Percentiles rank a stretch among this genome's conserved stretches.
These are phyloP conservation scores for Chelonoidis abingdonii DNA, from an alignment of 2,113 vertebrate species.

Conservation along the genomic window DNA sequence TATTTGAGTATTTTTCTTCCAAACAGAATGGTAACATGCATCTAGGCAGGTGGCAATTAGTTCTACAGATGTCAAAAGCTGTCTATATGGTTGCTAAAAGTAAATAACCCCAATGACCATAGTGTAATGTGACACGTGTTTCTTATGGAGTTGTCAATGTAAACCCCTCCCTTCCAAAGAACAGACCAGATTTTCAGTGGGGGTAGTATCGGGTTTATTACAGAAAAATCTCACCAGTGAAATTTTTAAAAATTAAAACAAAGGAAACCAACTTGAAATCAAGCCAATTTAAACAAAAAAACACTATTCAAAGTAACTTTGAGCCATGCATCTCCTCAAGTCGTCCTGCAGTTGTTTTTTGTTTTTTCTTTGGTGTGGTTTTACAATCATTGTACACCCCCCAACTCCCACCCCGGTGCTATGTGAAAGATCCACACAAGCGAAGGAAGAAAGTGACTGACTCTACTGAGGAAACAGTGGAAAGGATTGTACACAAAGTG, in stretches of 20 bases:
- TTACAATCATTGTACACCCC: slow-evolving; percentile 6
- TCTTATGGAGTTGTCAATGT: neutral
- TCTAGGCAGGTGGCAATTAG: neutral
- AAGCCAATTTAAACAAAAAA: slow-evolving; percentile 40
- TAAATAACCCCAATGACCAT: neutral
- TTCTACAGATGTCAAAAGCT: neutral
- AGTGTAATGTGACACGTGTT: neutral
- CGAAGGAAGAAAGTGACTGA: neutral
- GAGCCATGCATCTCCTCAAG: neutral
- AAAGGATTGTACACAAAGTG: neutral
- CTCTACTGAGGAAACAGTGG: neutral
- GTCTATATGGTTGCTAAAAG: neutral
- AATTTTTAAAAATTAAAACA: neutral
- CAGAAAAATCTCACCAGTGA: slow-evolving; percentile 19
- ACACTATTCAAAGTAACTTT: slow-evolving; percentile 31
- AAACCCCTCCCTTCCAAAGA: neutral
- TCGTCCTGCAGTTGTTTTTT: neutral
- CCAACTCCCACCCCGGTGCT: neutral
- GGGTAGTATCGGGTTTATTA: neutral
- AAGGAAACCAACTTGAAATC: slow-evolving; percentile 33
- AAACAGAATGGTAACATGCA: neutral
- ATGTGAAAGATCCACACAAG: neutral
- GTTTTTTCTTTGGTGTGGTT: neutral
- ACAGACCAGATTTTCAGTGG: neutral
- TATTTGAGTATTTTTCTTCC: neutral